Evolutionary conservation across 2,797 vertebrate genomes (phyloP).

Genomic region (Rousettus madagascariensis): DNA sequence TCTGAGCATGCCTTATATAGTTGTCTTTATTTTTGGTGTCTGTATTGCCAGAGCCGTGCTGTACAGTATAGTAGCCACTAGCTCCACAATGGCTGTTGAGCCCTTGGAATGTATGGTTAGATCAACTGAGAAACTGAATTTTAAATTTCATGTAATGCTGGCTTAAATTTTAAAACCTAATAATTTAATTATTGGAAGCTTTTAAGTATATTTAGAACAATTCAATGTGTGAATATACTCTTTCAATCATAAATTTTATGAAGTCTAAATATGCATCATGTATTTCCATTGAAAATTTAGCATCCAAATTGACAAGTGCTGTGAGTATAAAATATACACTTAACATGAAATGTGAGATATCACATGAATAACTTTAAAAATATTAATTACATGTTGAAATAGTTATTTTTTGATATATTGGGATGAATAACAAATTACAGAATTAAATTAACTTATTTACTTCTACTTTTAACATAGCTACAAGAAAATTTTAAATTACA

Average conservation of each 20-base stretch:
- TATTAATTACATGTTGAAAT: slow-evolving; percentile 11
- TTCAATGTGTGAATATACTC: neutral
- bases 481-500: neutral
- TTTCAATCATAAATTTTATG: slow-evolving; percentile 3
- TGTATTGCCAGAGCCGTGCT: neutral
- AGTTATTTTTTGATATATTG: slow-evolving; percentile 19
- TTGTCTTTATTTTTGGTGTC: neutral
- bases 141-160: slow-evolving; percentile 10
- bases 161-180: neutral
- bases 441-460: neutral
- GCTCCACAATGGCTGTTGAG: neutral
- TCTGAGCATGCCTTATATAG: neutral
- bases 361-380: slow-evolving; percentile 2
- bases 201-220: neutral
- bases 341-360: slow-evolving; percentile 36
- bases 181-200: slow-evolving; percentile 16
- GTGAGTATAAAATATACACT: neutral
- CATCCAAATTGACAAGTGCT: neutral
- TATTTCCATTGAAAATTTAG: slow-evolving; percentile 23
- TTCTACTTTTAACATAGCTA: neutral
- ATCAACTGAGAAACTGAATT: neutral
- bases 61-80: neutral
- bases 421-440: neutral
- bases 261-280: neutral
- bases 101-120: neutral